Evolutionary conservation across 2,888 invertebrate genomes (phyloP).

Genomic region (Ctena decussata): DNA sequence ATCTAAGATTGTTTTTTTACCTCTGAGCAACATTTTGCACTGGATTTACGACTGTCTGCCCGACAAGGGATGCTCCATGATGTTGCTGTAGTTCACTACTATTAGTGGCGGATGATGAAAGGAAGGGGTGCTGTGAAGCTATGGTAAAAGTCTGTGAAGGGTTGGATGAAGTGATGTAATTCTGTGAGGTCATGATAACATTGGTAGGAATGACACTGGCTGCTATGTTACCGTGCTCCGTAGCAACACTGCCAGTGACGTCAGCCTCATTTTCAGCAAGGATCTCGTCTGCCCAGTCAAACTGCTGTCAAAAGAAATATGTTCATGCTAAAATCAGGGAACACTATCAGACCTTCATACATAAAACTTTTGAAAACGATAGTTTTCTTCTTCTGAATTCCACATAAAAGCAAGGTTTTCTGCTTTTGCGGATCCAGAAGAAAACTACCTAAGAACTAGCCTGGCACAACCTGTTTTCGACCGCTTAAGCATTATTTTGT

Average conservation of each 20-base stretch:
- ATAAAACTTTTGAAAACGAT: too few species aligned
- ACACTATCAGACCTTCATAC: too few species aligned
- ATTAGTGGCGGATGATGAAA: conserved; percentile 20
- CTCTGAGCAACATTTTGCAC: conserved; percentile 20
- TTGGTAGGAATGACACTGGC: conserved; percentile 53
- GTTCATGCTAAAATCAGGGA: too few species aligned
- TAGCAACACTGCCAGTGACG: conserved; percentile 41
- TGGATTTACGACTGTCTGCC: conserved; percentile 48
- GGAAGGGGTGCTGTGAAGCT: conserved; percentile 41
- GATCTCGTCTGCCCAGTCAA: conserved; percentile 79
- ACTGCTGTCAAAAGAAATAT: conserved; percentile 53
- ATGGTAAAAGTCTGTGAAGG: conserved; percentile 40
- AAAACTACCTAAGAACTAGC: too few species aligned
- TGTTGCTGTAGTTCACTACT: conserved; percentile 26
- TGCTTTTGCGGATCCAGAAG: too few species aligned
- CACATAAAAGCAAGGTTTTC: too few species aligned
- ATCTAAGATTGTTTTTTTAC: too few species aligned
- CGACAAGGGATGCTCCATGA: conserved; percentile 31
- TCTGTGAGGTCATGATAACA: conserved; percentile 50
- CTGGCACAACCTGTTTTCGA: too few species aligned
- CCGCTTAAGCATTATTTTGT: too few species aligned
- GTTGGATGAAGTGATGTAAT: conserved; percentile 46
- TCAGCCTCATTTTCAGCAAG: conserved; percentile 57
- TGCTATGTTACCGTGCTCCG: conserved; percentile 66
- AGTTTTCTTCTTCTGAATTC: too few species aligned